Percentiles rank a stretch among this genome's conserved stretches.
phyloP scores from a whole-genome alignment of 1,140 invertebrate species.

The Camponotus floridanus region DNA sequence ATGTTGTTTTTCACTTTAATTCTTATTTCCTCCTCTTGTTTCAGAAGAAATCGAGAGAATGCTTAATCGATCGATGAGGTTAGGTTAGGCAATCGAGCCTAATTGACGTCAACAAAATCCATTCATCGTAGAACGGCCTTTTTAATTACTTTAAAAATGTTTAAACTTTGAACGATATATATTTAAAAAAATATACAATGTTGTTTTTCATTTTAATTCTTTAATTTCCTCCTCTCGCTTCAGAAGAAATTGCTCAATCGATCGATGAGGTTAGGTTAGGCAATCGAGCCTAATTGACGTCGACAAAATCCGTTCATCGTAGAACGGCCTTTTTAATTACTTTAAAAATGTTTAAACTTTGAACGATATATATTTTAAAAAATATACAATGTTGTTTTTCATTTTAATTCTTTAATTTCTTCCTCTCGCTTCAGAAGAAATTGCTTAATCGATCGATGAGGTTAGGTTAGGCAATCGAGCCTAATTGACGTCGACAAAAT shows the following conservation, averaged over 20 bases:
- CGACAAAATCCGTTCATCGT: background rate
- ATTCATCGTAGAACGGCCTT: constrained; percentile 21
- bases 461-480: background rate
- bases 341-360: background rate
- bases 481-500: background rate
- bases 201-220: too few relatives aligned
- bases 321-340: constrained; percentile 14
- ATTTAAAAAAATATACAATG: too few relatives aligned
- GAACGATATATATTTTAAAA: background rate
- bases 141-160: background rate
- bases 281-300: too few relatives aligned
- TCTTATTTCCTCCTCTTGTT: too few relatives aligned
- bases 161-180: background rate
- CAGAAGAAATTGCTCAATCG: background rate
- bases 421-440: background rate
- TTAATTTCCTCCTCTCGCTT: too few relatives aligned
- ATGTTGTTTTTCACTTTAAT: too few relatives aligned
- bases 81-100: background rate
- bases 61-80: background rate
- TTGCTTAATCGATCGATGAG: background rate
- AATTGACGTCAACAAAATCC: background rate
- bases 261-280: background rate
- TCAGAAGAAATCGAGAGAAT: background rate
- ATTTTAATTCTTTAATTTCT: too few relatives aligned
- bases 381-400: too few relatives aligned